Percentiles rank a stretch among this genome's conserved stretches.
Evolutionary conservation across 2,113 vertebrate species (phyloP).

Genomic region (Sclerurus mexicanus): DNA sequence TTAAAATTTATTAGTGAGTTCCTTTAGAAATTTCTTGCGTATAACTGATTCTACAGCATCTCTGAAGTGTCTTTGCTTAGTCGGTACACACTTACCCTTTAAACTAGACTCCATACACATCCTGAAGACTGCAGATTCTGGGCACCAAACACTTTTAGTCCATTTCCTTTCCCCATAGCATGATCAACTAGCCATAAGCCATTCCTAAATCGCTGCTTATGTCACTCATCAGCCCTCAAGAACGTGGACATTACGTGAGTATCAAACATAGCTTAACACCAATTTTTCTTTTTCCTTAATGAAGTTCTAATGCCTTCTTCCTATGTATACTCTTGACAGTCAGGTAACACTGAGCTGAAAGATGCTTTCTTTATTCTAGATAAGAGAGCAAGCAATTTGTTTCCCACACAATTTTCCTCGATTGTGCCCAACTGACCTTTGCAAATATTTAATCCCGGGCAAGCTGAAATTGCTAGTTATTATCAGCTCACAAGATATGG

Average conservation of each 20-base stretch:
- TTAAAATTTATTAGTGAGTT: background rate
- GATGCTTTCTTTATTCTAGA: background rate
- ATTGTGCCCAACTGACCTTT: background rate
- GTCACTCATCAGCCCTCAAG: background rate
- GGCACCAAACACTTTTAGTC: background rate
- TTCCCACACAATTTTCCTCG: background rate
- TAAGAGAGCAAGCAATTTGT: background rate
- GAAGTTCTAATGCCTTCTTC: background rate
- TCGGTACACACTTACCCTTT: background rate
- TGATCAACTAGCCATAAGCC: background rate
- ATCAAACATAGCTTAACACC: background rate
- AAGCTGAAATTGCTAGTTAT: conserved; percentile 14
- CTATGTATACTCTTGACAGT: background rate
- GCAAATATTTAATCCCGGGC: background rate
- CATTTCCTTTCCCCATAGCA: background rate
- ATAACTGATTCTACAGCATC: background rate
- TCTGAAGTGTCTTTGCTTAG: background rate
- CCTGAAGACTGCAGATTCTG: background rate
- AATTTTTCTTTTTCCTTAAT: background rate
- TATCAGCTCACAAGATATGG: background rate
- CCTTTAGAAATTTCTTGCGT: background rate
- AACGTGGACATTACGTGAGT: background rate
- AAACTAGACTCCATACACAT: background rate
- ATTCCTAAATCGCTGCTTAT: background rate
- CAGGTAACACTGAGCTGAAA: background rate